Conservation (phyloP, 1,140 invertebrate genomes). For the Drosophila bocki region DNA sequence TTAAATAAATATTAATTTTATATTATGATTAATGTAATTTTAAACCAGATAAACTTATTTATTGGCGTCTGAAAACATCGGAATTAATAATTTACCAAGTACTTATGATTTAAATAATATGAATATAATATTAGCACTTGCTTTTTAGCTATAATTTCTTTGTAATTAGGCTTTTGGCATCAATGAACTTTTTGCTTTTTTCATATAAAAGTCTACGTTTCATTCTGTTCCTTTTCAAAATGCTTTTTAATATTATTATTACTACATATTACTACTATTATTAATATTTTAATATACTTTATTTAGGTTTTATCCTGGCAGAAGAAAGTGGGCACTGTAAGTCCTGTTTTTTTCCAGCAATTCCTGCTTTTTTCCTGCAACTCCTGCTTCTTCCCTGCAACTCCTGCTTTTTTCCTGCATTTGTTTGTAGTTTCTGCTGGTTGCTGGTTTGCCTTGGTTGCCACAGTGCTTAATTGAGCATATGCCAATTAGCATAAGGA, state of each 20-base stretch:
- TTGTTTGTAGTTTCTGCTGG: conserved; percentile 22
- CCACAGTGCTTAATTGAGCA: conserved; percentile 74
- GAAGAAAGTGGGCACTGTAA: background rate
- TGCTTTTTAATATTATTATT: background rate
- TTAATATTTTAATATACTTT: background rate
- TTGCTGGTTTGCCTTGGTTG: conserved; percentile 63
- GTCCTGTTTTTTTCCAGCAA: background rate
- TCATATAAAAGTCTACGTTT: background rate
- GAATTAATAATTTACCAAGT: background rate
- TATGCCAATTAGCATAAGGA: conserved; percentile 78
- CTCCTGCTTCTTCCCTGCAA: too few species aligned
- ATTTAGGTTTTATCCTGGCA: background rate
- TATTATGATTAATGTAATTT: background rate
- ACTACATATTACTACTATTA: too few species aligned
- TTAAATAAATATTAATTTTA: too few species aligned
- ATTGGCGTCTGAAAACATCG: background rate
- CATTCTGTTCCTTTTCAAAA: background rate
- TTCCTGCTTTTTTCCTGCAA: background rate
- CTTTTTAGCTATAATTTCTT: background rate
- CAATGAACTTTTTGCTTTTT: background rate
- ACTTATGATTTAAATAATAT: background rate
- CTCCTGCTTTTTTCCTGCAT: background rate
- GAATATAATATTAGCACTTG: too few species aligned
- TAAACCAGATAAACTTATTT: background rate
- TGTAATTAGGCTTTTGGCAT: background rate